Percentiles rank a stretch among this genome's conserved stretches.
These are phyloP conservation scores for Dipodomys stephensi DNA, from an alignment of 2,113 vertebrate genomes.

Conservation along the genomic window DNA sequence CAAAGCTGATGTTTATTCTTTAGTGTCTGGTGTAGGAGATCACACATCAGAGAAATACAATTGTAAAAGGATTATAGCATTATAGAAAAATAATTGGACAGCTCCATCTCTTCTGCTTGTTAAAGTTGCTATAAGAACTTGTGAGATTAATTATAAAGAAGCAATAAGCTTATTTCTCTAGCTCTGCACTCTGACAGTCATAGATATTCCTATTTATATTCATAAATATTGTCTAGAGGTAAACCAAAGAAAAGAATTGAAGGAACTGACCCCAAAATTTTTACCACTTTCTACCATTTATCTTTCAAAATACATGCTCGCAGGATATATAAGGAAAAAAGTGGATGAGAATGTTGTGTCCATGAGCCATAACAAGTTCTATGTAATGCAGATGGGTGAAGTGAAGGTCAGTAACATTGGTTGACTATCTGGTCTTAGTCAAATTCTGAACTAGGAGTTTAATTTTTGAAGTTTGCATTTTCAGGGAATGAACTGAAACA, in stretches of 20 bases:
- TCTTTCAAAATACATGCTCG: neutral
- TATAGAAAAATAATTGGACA: constrained; percentile 80
- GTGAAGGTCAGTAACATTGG: neutral
- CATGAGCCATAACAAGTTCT: neutral
- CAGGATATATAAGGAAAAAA: neutral
- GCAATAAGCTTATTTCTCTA: constrained; percentile 65
- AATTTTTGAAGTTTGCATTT: neutral
- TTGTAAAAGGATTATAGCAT: constrained; percentile 76
- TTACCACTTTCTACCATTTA: neutral
- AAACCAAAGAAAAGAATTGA: constrained; percentile 1
- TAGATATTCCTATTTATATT: constrained; percentile 42
- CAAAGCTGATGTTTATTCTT: constrained; percentile 74
- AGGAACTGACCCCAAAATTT: constrained; percentile 47
- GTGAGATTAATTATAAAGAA: constrained; percentile 66
- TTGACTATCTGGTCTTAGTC: neutral
- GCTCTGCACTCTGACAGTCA: constrained; percentile 62
- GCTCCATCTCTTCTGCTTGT: constrained; percentile 73
- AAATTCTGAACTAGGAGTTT: neutral
- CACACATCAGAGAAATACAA: constrained; percentile 70
- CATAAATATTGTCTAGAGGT: neutral
- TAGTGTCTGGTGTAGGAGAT: constrained; percentile 68
- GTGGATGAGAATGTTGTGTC: neutral
- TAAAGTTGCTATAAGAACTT: constrained; percentile 73
- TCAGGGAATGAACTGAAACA: neutral
- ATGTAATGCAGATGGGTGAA: too few species aligned